Evolutionary conservation across 2,888 invertebrate species (phyloP).

Genomic region (Conus canariensis): DNA sequence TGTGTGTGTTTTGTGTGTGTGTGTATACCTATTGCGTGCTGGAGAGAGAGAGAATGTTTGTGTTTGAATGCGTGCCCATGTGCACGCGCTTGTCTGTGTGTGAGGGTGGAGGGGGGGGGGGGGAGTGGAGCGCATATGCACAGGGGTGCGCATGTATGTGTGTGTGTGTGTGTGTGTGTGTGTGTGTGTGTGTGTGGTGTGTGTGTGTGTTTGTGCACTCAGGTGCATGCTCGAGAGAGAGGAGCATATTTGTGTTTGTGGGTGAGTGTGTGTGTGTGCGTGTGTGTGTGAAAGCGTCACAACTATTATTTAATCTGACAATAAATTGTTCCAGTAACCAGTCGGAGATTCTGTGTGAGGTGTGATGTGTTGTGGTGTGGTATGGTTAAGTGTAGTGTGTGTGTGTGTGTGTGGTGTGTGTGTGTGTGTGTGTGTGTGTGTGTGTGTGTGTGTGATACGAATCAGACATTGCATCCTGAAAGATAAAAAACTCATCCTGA

Average conservation of each 20-base stretch:
- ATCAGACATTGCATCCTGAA: background rate
- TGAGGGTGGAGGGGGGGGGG: no score
- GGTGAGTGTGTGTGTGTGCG: background rate
- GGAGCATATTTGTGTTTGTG: no score
- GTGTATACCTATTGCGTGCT: background rate
- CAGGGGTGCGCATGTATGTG: background rate
- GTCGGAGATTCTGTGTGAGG: background rate
- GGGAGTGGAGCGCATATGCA: background rate
- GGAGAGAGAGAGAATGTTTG: background rate
- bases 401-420: no score
- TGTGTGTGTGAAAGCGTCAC: no score
- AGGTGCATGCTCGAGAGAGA: no score
- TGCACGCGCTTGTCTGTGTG: background rate
- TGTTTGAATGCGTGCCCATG: background rate
- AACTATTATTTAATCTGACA: no score
- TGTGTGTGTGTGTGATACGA: background rate
- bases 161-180: background rate
- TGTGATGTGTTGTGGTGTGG: background rate
- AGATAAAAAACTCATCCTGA: no score
- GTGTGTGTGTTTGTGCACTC: background rate
- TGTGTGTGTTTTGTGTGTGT: background rate
- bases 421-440: background rate
- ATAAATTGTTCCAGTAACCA: no score
- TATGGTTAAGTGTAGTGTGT: no score
- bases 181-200: background rate